Evolutionary conservation across 2,797 vertebrate genomes (phyloP).

Genomic region (Apodemus agrarius): DNA sequence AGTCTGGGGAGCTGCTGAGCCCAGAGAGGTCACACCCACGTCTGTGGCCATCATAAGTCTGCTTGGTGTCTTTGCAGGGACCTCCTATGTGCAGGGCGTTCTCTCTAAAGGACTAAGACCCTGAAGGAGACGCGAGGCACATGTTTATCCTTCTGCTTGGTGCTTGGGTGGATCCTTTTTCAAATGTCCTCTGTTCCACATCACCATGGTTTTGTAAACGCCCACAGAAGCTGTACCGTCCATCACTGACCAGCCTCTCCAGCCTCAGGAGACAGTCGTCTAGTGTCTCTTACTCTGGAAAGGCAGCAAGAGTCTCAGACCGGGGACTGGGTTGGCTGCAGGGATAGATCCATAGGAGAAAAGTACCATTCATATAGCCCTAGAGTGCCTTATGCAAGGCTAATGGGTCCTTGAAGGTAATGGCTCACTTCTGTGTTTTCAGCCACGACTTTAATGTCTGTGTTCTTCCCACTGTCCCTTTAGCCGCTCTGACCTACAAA

Average conservation of each 20-base stretch:
- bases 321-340: background rate
- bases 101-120: background rate
- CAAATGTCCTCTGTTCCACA: background rate
- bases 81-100: background rate
- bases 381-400: background rate
- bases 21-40: fast-evolving
- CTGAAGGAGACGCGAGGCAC: background rate
- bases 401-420: background rate
- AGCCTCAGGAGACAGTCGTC: background rate
- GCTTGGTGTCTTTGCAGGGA: background rate
- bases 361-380: background rate
- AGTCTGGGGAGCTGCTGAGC: background rate
- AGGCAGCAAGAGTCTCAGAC: background rate
- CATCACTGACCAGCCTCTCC: fast-evolving
- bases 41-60: background rate
- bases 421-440: background rate
- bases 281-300: background rate
- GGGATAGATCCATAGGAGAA: background rate
- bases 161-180: background rate
- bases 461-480: constrained; percentile 64
- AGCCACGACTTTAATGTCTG: background rate
- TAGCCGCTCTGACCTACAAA: constrained; percentile 97
- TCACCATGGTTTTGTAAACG: background rate
- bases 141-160: too few relatives aligned
- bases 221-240: background rate